Base-by-base conservation (phyloP, 2,113 vertebrate species). In the Ondatra zibethicus region DNA sequence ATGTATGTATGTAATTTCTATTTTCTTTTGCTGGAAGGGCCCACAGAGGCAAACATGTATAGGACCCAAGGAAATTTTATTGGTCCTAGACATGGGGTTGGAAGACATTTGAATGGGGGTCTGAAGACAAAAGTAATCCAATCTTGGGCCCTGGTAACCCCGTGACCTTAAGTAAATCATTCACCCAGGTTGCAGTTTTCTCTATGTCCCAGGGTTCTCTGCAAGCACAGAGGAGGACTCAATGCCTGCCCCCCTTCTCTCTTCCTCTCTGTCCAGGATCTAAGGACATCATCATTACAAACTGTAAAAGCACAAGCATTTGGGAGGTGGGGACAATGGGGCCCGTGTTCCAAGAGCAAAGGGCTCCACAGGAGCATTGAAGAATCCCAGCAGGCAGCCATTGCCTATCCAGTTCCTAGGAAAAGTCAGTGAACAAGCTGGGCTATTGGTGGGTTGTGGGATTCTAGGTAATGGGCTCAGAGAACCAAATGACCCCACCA, bases 161-260 rank as follows among this genome's bases (percentile, higher is more conserved):
- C 39, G 19, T 33, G 65, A 75, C 89, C 45, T 42, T 50, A 47
- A 89, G 29, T 39, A 76, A 90, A 31, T 33, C 47, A 36, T 25
- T 66, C 42, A 45, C 12, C 31, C 8, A 5, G 75, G 25, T 11
- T 66, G 55, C 42, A 14, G 73, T 88, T 45, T 88, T 89, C 68
- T 81, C 39, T 55, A 27, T 88, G 23, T 85, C 39, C 50, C 36
- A 39, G 65, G 27, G 33, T 47, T n/a, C 39, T 39, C 39, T 39
- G 36, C 31, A 75, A 17, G 0, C 45, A 0, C 84, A 39, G 45
- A 11, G 36, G 21, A 72, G 72, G 17, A n/a, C 2, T 0, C 9
- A 73, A 3, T 77, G 5, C 8, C 58, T 0, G 0, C 11, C 9
- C 33, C 42, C n/a, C 42, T 61, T 14, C 3, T 2, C 31, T 4